Conservation (phyloP, 2,113 vertebrate species). For the Colaptes auratus region DNA sequence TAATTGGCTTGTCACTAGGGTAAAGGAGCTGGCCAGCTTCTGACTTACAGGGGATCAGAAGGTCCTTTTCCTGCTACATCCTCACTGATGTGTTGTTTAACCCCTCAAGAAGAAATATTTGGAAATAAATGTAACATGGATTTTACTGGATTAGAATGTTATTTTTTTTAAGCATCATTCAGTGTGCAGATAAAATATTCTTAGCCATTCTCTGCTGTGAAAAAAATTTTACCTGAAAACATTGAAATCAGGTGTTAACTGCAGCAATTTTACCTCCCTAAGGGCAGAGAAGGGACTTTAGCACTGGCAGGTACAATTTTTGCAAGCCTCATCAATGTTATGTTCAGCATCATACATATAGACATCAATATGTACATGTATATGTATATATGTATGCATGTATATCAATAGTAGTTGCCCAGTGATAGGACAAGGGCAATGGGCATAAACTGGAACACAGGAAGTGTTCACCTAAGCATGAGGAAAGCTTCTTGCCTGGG, state of each 20-base stretch:
- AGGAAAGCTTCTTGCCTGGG: no score
- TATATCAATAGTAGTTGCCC: no score
- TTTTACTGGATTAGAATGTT: background rate
- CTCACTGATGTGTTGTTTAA: background rate
- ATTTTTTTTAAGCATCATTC: background rate
- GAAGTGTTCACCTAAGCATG: no score
- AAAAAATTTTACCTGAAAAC: background rate
- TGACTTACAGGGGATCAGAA: constrained; percentile 1
- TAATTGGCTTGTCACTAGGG: constrained; percentile 68
- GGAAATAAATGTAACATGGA: background rate
- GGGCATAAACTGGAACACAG: no score
- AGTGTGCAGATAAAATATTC: background rate
- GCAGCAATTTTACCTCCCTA: background rate
- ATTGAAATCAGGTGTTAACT: background rate
- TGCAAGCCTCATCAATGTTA: background rate
- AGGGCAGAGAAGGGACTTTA: background rate
- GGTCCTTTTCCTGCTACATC: background rate
- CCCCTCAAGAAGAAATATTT: background rate
- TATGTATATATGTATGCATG: no score
- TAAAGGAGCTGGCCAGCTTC: constrained; percentile 39
- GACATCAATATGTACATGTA: no score
- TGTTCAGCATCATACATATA: background rate
- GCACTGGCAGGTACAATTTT: background rate
- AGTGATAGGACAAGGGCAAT: no score
- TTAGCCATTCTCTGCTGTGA: background rate